These are phyloP conservation scores for Protomyctophum bolini DNA, from an alignment of 2,113 vertebrate species.

Conservation along the genomic window DNA sequence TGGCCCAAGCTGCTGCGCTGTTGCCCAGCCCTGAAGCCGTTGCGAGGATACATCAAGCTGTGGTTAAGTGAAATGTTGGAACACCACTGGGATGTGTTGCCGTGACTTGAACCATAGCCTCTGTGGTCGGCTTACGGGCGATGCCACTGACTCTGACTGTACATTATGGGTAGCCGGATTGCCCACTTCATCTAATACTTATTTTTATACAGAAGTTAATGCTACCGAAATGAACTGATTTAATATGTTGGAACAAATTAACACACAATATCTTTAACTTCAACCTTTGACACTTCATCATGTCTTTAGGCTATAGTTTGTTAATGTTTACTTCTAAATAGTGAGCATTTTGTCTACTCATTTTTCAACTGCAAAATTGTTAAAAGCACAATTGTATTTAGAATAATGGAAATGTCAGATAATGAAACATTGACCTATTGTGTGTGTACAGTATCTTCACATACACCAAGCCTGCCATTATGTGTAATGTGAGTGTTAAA, in stretches of 20 bases:
- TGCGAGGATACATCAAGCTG: constrained; percentile 60
- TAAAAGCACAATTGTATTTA: background rate
- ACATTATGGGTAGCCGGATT: background rate
- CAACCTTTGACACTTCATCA: background rate
- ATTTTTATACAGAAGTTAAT: background rate
- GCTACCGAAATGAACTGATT: background rate
- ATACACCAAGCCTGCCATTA: constrained; percentile 7
- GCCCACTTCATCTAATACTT: background rate
- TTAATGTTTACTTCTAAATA: background rate
- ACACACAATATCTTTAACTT: background rate
- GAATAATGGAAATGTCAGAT: background rate
- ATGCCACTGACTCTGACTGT: background rate
- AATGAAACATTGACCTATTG: background rate
- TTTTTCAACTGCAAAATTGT: background rate
- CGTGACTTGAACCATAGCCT: constrained; percentile 17
- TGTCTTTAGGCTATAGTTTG: background rate
- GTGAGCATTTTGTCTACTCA: background rate
- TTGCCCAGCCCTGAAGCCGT: constrained; percentile 57
- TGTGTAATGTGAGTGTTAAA: constrained; percentile 44
- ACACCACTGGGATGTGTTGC: constrained; percentile 26
- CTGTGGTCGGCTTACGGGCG: constrained; percentile 14
- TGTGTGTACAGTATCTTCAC: background rate
- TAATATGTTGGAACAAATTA: background rate
- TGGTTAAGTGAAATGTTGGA: constrained; percentile 42
- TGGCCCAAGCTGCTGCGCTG: constrained; percentile 59